Base-by-base conservation (phyloP, 1,140 invertebrate species). In the Nylanderia fulva region DNA sequence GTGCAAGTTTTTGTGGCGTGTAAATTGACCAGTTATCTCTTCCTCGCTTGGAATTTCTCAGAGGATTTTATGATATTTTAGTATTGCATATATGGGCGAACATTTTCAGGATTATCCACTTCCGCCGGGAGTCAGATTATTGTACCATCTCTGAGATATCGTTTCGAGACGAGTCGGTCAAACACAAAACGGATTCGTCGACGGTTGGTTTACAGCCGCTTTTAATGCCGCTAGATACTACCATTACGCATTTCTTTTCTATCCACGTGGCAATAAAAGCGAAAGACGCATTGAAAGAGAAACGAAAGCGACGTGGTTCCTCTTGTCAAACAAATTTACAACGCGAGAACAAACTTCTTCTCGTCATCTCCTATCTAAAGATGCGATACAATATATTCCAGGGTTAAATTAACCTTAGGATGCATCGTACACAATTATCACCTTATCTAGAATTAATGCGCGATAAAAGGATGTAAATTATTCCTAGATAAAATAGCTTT, bases 281-380 rank as follows among this genome's bases (percentile, higher is more conserved):
- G n/a, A 42, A 15, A 48, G 45, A 48, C 48, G n/a, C n/a, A n/a
- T n/a, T n/a, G 66, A 72, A 58, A 72, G 39, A 45, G 29, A 72
- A 18, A 33, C 39, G 13, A 48, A 48, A 48, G 24, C 36, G 24
- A 18, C 45, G 64, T 48, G 66, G 36, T 42, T n/a, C 36, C 24
- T 71, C 66, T 71, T 18, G 21, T 71, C 52, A 58, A 58, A 82
- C 77, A 82, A 82, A 82, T 82, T 82, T 82, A 82, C 77, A 66
- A 82, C 13, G 64, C 77, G 64, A 56, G 77, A 80, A 80, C 77
- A 72, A 71, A 82, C 66, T 56, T 82, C 45, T 48, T 33, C 64
- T 71, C 77, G 66, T 82, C 77, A 71, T 82, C 54, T 69, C 33
- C n/a, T 33, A 21, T 80, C 77, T 29, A 42, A 54, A 29, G 60